Evolutionary conservation across 2,888 invertebrate genomes (phyloP).

Genomic region (Cetonia aurata): DNA sequence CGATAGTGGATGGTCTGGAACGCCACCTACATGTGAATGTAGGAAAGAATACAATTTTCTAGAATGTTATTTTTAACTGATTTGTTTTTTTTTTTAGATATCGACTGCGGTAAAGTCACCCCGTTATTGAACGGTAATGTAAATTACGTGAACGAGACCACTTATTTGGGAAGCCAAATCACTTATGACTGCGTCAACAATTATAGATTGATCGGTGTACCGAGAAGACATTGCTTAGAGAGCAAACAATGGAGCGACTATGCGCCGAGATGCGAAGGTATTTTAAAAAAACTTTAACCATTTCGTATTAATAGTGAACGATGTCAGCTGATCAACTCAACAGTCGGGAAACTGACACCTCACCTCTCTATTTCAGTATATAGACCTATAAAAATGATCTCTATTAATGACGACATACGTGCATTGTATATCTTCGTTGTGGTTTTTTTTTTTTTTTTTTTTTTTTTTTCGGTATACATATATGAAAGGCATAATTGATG

Average conservation of each 20-base stretch:
- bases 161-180: constrained; percentile 85
- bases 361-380: no score
- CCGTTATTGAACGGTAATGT: constrained; percentile 83
- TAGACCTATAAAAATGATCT: no score
- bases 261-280: constrained; percentile 90
- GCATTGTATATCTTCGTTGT: no score
- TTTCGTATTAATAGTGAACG: constrained; percentile 15
- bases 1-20: constrained; percentile 80
- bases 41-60: constrained; percentile 62
- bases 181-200: constrained; percentile 84
- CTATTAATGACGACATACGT: no score
- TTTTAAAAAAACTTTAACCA: background rate
- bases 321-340: no score
- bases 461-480: no score
- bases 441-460: no score
- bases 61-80: background rate
- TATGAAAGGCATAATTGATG: no score
- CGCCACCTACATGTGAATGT: constrained; percentile 88
- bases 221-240: constrained; percentile 79
- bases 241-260: constrained; percentile 86
- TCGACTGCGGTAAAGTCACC: constrained; percentile 89
- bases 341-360: no score
- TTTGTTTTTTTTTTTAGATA: constrained; percentile 70
- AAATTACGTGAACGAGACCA: constrained; percentile 82
- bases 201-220: constrained; percentile 82